These are phyloP conservation scores for Nerophis lumbriciformis DNA, from an alignment of 2,113 vertebrate species.

Conservation along the genomic window DNA sequence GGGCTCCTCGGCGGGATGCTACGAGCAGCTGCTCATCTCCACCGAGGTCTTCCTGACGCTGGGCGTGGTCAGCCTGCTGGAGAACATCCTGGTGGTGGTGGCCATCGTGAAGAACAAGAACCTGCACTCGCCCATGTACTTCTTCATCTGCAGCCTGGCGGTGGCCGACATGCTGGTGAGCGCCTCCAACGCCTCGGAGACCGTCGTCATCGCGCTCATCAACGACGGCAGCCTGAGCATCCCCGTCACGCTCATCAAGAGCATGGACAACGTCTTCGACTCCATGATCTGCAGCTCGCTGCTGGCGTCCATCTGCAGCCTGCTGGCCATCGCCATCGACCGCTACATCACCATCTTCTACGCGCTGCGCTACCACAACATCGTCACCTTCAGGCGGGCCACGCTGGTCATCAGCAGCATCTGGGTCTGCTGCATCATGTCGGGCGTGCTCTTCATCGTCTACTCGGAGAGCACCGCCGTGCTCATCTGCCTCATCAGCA, in stretches of 20 bases:
- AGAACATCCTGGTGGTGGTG: slow-evolving; percentile 87
- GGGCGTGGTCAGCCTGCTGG: slow-evolving; percentile 86
- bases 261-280: slow-evolving; percentile 91
- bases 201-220: slow-evolving; percentile 85
- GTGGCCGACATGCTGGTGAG: slow-evolving; percentile 94
- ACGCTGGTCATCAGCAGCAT: slow-evolving; percentile 78
- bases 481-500: slow-evolving; percentile 88
- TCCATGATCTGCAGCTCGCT: slow-evolving; percentile 94
- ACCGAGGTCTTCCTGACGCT: slow-evolving; percentile 88
- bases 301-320: slow-evolving; percentile 90
- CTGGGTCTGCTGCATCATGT: slow-evolving; percentile 83
- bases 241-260: slow-evolving; percentile 75
- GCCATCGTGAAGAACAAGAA: slow-evolving; percentile 92
- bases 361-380: slow-evolving; percentile 89
- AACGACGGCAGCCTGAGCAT: slow-evolving; percentile 75
- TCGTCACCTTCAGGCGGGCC: slow-evolving; percentile 82
- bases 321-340: slow-evolving; percentile 90
- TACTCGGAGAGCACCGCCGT: slow-evolving; percentile 88
- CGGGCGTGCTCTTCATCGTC: slow-evolving; percentile 86
- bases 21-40: slow-evolving; percentile 87
- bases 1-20: slow-evolving; percentile 78
- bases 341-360: slow-evolving; percentile 97
- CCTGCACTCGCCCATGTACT: slow-evolving; percentile 94
- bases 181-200: slow-evolving; percentile 90
- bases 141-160: slow-evolving; percentile 93